phyloP scores from a whole-genome alignment of 2,888 invertebrate species.

The Odiellus spinosus region DNA sequence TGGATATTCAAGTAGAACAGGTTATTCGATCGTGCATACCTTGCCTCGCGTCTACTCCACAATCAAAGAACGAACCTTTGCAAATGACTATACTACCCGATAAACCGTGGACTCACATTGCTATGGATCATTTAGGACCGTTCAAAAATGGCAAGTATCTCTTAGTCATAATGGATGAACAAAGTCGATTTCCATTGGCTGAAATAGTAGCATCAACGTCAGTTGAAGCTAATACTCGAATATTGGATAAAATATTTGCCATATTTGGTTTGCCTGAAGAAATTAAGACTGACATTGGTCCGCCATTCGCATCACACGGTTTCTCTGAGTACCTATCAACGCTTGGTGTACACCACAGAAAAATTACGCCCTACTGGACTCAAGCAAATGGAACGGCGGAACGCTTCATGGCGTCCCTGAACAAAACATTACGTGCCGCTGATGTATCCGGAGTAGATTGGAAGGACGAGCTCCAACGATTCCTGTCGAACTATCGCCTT shows the following conservation, averaged over 20 bases:
- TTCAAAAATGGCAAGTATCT: neutral
- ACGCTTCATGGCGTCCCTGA: too few relatives aligned
- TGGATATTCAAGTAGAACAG: neutral
- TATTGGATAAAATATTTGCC: slow-evolving; percentile 3
- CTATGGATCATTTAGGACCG: slow-evolving; percentile 2
- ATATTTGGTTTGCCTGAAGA: slow-evolving; percentile 2
- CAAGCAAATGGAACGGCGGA: too few relatives aligned
- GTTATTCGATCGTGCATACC: neutral
- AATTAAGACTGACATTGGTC: neutral
- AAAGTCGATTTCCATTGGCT: slow-evolving; percentile 1
- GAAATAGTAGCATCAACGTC: neutral
- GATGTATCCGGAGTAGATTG: too few relatives aligned
- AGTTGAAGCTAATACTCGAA: slow-evolving; percentile 1
- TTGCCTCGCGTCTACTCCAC: neutral
- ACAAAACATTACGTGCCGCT: too few relatives aligned
- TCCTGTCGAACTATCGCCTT: too few relatives aligned
- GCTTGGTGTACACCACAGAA: too few relatives aligned
- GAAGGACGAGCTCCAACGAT: too few relatives aligned
- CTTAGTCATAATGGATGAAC: slow-evolving; percentile 3
- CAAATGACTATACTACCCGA: slow-evolving; percentile 1
- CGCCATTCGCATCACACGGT: slow-evolving; percentile 1
- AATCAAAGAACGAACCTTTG: slow-evolving; percentile 1
- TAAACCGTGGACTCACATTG: slow-evolving; percentile 3
- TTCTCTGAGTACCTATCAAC: neutral
- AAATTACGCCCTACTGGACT: too few relatives aligned